Evolutionary conservation across 2,113 vertebrate species (phyloP).

Genomic region (Anoplopoma fimbria): DNA sequence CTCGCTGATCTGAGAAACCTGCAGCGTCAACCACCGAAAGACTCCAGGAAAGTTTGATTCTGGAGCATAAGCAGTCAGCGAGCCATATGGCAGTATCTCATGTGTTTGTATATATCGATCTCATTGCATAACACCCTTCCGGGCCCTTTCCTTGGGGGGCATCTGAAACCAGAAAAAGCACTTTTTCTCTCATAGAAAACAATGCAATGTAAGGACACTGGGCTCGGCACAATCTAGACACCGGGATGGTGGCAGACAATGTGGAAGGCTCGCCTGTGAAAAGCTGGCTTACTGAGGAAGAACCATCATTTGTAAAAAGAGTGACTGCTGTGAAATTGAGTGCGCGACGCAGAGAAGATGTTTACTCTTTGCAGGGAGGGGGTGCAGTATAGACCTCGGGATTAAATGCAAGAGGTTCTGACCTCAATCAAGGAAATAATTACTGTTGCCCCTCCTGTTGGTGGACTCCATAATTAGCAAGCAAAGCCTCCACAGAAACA

Average conservation of each 20-base stretch:
- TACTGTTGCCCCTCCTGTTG: conserved; percentile 71
- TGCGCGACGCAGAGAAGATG: conserved; percentile 22
- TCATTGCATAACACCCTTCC: background rate
- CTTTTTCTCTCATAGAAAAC: background rate
- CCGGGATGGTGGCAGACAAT: too few species aligned
- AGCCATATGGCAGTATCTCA: conserved; percentile 38
- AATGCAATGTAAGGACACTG: background rate
- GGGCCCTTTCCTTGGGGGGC: background rate
- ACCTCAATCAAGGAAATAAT: conserved; percentile 84
- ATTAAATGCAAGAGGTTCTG: conserved; percentile 75
- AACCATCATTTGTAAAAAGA: conserved; percentile 31
- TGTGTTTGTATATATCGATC: conserved; percentile 26
- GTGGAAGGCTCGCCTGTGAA: too few species aligned
- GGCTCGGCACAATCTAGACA: conserved; percentile 8
- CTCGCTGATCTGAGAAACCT: conserved; percentile 23
- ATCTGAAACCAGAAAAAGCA: conserved; percentile 3
- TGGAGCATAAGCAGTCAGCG: conserved; percentile 20
- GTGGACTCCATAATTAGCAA: conserved; percentile 75
- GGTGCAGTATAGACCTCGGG: conserved; percentile 58
- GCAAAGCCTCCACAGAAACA: conserved; percentile 65
- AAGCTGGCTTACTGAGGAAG: conserved; percentile 18
- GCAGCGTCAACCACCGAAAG: conserved; percentile 47
- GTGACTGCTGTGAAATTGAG: conserved; percentile 55
- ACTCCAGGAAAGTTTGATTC: conserved; percentile 40
- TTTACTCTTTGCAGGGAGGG: conserved; percentile 48